Conservation (phyloP, 2,113 vertebrate species). For the Chlorodrepanis virens region DNA sequence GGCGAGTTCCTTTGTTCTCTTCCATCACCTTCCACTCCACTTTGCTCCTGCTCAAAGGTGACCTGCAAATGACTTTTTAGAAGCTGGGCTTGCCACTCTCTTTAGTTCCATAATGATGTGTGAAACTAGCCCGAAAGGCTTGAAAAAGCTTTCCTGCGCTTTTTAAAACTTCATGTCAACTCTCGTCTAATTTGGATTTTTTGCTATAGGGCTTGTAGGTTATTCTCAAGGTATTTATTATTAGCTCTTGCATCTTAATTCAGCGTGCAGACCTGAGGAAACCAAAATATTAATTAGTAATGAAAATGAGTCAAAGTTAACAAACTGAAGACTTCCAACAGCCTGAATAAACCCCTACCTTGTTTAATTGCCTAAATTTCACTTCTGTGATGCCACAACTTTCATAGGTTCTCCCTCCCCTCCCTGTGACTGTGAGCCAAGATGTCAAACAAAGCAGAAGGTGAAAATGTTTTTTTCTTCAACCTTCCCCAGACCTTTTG, state of each 20-base stretch:
- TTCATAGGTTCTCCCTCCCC: background rate
- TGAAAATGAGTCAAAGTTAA: slow-evolving; percentile 55
- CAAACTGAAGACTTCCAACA: background rate
- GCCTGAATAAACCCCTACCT: background rate
- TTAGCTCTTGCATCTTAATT: slow-evolving; percentile 59
- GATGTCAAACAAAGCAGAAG: background rate
- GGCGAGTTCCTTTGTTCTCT: slow-evolving; percentile 33
- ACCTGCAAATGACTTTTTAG: slow-evolving; percentile 53
- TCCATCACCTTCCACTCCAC: background rate
- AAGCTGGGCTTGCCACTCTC: background rate
- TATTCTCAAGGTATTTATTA: slow-evolving; percentile 58
- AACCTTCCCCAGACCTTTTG: background rate
- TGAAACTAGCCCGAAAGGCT: slow-evolving; percentile 60
- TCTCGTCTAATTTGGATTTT: slow-evolving; percentile 52
- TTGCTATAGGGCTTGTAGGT: slow-evolving; percentile 23
- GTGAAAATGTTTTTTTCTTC: background rate
- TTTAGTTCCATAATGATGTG: slow-evolving; percentile 36
- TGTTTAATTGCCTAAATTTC: slow-evolving; percentile 26
- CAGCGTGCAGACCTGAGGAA: slow-evolving; percentile 48
- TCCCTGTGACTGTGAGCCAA: background rate
- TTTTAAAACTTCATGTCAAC: slow-evolving; percentile 28
- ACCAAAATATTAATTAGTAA: slow-evolving; percentile 63
- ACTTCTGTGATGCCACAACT: background rate
- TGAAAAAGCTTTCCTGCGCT: slow-evolving; percentile 20
- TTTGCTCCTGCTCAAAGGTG: slow-evolving; percentile 50